phyloP scores from a whole-genome alignment of 2,113 vertebrate genomes.

The Poicephalus gulielmi region DNA sequence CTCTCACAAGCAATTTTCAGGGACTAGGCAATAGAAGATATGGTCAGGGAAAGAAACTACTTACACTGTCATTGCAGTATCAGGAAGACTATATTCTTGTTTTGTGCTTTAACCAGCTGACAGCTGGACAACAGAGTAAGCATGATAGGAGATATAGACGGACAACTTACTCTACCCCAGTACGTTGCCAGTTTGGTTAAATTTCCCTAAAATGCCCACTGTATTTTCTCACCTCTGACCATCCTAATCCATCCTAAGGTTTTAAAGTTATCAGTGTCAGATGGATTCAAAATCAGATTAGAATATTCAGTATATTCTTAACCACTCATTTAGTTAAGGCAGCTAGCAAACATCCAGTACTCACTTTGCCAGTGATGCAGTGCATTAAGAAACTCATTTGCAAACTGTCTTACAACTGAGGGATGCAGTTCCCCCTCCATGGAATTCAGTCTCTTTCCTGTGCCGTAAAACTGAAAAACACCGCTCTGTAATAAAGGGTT shows the following conservation, averaged over 20 bases:
- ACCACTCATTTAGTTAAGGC: not conserved
- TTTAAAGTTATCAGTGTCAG: not conserved
- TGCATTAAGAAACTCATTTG: not conserved
- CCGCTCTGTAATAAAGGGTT: not conserved
- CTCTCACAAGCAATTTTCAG: slow-evolving; percentile 12
- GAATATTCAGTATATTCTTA: not conserved
- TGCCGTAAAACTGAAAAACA: not conserved
- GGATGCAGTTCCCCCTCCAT: not conserved
- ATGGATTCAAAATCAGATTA: not conserved
- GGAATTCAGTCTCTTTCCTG: not conserved
- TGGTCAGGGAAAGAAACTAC: slow-evolving; percentile 6
- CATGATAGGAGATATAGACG: not conserved
- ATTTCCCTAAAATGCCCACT: not conserved
- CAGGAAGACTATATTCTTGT: not conserved
- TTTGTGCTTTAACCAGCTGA: slow-evolving; percentile 5
- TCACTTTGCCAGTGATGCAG: not conserved
- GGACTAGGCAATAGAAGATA: not conserved
- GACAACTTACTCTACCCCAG: not conserved
- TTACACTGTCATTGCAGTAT: not conserved
- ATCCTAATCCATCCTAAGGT: not conserved
- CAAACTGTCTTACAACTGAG: not conserved
- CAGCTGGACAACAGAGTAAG: not conserved
- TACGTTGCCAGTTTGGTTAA: not conserved
- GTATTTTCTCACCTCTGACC: not conserved
- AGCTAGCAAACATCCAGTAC: not conserved